phyloP scores from a whole-genome alignment of 2,113 vertebrate genomes.

The Cephalopholis sonnerati region DNA sequence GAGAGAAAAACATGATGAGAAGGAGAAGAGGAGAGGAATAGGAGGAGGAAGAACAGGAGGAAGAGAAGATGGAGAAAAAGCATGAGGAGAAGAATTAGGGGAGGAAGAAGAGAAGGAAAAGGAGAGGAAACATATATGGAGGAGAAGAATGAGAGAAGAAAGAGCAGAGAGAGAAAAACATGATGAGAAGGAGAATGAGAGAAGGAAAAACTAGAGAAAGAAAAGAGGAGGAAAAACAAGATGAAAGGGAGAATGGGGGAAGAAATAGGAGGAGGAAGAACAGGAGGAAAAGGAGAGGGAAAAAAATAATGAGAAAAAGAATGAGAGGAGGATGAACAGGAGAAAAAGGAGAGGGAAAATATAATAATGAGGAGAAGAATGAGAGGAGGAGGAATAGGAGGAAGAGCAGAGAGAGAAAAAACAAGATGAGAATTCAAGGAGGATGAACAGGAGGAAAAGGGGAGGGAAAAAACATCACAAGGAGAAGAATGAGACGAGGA shows the following conservation, averaged over 20 bases:
- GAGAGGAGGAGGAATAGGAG: constrained; percentile 16
- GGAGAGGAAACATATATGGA: neutral
- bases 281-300: neutral
- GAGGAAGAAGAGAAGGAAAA: neutral
- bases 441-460: neutral
- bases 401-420: constrained; percentile 11
- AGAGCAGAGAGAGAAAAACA: too few relatives aligned
- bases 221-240: neutral
- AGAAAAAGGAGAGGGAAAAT: neutral
- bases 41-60: neutral
- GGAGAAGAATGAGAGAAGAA: too few relatives aligned
- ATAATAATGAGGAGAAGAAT: too few relatives aligned
- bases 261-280: neutral
- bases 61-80: neutral
- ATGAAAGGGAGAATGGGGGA: neutral
- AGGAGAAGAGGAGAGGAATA: neutral
- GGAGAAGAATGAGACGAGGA: neutral
- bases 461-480: neutral
- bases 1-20: neutral
- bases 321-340: too few relatives aligned
- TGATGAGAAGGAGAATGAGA: neutral
- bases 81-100: too few relatives aligned
- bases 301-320: neutral
- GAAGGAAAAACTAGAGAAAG: neutral
- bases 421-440: neutral